Base-by-base conservation (phyloP, 2,113 vertebrate species). In the Prionailurus viverrinus region DNA sequence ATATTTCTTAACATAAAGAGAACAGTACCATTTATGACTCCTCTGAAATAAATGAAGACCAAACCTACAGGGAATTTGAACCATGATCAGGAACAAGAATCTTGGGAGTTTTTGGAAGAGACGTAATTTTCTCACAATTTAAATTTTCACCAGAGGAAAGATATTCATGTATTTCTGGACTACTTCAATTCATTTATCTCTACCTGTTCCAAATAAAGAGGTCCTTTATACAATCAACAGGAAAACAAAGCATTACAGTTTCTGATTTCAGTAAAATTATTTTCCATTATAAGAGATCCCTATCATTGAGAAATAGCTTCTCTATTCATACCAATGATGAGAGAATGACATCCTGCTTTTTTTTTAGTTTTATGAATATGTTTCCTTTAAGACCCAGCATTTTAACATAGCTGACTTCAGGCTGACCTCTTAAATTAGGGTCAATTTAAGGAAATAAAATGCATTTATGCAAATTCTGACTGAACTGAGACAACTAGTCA, bases 181-280 rank as follows among this genome's bases (percentile, higher is more conserved):
- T 85, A 36, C 76, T 93, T 95, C 53, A 92, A 76, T 89, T 94
- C n/a, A 76, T 45, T 81, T 91, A 87, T 51, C 19, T 95, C 27
- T 86, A 16, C 15, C 25, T 96, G 21, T 65, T 87, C 58, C 45
- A 29, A 45, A 78, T 93, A 74, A 95, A 78, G 21, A 29, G n/a
- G 21, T 80, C 0, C 51, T 80, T 92, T 90, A 58, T 51, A 41
- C 1, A 94, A 69, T 80, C 68, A 61, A 33, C 63, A 85, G 58
- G 12, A 82, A 97, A 92, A 31, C 23, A 81, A 41, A 97, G 31
- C 13, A 61, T 33, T 82, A 27, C 4, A 82, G 58, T 51, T 85
- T 98, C 85, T 95, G 78, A 90, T 51, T 96, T 97, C 36, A 92
- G 51, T 61, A 85, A 94, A 87, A 92, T 89, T 85, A 94, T 71